Conservation (phyloP, 2,113 vertebrate genomes). For the Baryphthengus martii region DNA sequence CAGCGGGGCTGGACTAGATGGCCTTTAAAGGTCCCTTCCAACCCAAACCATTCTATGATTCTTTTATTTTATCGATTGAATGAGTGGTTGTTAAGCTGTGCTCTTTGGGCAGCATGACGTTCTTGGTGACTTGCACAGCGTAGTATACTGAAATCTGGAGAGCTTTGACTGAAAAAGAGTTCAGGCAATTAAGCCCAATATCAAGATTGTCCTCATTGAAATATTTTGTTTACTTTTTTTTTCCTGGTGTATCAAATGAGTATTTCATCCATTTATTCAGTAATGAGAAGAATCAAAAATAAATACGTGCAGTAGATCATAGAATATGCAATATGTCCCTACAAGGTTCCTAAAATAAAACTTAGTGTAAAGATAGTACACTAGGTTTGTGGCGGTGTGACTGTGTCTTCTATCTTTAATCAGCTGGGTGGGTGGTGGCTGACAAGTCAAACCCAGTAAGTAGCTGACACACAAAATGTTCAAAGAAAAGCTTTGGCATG, state of each 20-base stretch:
- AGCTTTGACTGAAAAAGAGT: not conserved
- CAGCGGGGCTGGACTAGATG: not conserved
- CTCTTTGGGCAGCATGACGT: not conserved
- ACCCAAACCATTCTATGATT: not conserved
- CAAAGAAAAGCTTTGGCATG: slow-evolving; percentile 18
- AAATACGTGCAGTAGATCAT: not conserved
- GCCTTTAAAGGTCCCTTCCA: not conserved
- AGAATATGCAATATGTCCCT: not conserved
- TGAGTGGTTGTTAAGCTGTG: not conserved
- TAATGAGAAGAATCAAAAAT: not conserved
- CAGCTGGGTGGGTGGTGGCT: slow-evolving; percentile 41
- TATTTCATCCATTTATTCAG: not conserved
- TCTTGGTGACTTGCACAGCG: not conserved
- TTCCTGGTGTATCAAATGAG: not conserved
- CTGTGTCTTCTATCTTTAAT: slow-evolving; percentile 29
- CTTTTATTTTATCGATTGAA: not conserved
- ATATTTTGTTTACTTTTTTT: not conserved
- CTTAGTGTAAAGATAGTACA: not conserved
- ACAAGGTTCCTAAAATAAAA: not conserved
- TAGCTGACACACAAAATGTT: slow-evolving; percentile 40
- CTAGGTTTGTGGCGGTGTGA: slow-evolving; percentile 1
- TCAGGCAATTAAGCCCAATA: not conserved
- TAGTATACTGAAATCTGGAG: not conserved
- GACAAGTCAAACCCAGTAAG: slow-evolving; percentile 36
- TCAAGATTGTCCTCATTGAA: not conserved